Conservation (phyloP, 2,888 invertebrate species). For the Alloscopus bannaensis region DNA sequence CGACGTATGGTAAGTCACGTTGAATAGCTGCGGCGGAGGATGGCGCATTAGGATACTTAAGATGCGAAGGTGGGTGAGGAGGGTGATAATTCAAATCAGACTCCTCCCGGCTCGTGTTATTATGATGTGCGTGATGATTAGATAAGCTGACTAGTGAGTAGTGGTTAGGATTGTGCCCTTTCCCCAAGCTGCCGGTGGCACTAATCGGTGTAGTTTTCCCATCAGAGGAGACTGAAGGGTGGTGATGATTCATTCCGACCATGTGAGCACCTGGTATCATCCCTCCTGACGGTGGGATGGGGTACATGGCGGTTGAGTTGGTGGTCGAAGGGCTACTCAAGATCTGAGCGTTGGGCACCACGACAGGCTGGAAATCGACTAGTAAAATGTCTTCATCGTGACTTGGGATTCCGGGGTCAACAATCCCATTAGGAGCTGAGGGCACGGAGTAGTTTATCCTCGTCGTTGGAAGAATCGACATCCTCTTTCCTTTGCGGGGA, state of each 20-base stretch:
- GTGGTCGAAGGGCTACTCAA: conserved; percentile 45
- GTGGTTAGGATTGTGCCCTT: conserved; percentile 49
- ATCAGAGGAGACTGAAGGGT: conserved; percentile 31
- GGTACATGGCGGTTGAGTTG: conserved; percentile 41
- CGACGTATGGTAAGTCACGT: conserved; percentile 14
- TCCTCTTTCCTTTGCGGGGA: not conserved
- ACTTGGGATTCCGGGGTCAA: conserved; percentile 21
- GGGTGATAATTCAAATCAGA: conserved; percentile 40
- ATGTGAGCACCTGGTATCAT: conserved; percentile 19
- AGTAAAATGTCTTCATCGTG: conserved; percentile 55
- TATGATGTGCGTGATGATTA: conserved; percentile 50
- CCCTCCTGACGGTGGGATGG: conserved; percentile 24
- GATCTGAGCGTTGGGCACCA: conserved; percentile 23
- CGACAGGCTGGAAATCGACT: conserved; percentile 56
- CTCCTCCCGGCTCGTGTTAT: conserved; percentile 38
- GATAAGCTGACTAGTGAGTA: conserved; percentile 58
- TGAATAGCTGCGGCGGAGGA: conserved; percentile 25
- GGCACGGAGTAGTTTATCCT: conserved; percentile 49
- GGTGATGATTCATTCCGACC: conserved; percentile 30
- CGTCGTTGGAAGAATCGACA: conserved; percentile 62
- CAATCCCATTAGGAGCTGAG: conserved; percentile 24
- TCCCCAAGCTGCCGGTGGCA: conserved; percentile 31
- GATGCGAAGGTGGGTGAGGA: conserved; percentile 8
- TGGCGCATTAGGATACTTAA: not conserved
- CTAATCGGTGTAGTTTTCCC: conserved; percentile 32